phyloP scores from a whole-genome alignment of 2,888 invertebrate genomes.

The Leptura quadrifasciata region DNA sequence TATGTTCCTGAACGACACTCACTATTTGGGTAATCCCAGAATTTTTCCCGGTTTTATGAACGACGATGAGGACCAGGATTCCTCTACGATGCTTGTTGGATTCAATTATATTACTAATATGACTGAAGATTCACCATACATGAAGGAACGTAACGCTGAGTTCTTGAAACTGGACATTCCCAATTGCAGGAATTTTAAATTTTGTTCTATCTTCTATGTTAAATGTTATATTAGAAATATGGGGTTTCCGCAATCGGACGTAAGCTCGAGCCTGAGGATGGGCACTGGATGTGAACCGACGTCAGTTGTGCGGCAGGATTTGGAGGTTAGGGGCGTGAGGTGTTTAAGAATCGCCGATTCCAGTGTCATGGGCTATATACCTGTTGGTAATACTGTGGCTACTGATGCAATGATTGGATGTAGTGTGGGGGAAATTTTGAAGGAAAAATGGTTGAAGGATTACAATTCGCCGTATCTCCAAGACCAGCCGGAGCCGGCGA shows the following conservation, averaged over 20 bases:
- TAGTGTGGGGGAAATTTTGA: constrained; percentile 74
- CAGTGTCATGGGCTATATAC: constrained; percentile 69
- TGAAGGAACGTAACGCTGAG: constrained; percentile 65
- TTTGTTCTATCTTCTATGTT: constrained; percentile 74
- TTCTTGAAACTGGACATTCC: constrained; percentile 70
- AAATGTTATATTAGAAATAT: constrained; percentile 72
- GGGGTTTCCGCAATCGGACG: constrained; percentile 54
- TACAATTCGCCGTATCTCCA: constrained; percentile 52
- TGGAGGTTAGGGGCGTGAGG: constrained; percentile 70
- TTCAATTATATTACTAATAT: constrained; percentile 60
- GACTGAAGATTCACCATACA: constrained; percentile 46
- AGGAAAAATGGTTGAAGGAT: constrained; percentile 62
- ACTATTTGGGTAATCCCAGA: constrained; percentile 71
- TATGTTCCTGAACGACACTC: constrained; percentile 73
- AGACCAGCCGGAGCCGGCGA: too few species aligned
- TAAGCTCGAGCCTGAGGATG: constrained; percentile 68
- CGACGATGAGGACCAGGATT: constrained; percentile 68
- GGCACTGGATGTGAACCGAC: constrained; percentile 67
- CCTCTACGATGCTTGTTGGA: constrained; percentile 52
- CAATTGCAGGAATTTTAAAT: constrained; percentile 70
- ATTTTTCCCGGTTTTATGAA: constrained; percentile 79
- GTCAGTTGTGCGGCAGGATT: constrained; percentile 72
- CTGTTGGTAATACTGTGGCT: constrained; percentile 74
- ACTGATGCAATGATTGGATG: constrained; percentile 77
- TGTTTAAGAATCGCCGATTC: constrained; percentile 74